A percentile compares a stretch with the other conserved stretches of the same genome.
phyloP scores from a whole-genome alignment of 2,888 invertebrate species.

The Chalcis sispes region DNA sequence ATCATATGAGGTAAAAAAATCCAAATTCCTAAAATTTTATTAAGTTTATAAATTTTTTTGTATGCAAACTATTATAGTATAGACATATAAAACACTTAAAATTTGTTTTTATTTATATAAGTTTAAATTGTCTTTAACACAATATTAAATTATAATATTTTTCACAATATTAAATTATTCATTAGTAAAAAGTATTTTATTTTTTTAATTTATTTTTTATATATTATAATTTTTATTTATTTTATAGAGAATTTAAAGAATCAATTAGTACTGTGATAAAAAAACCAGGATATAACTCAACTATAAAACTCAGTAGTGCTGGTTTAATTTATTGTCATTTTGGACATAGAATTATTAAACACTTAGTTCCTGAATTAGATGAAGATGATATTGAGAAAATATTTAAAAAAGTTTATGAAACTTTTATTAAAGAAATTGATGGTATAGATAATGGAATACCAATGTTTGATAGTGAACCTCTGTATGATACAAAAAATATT shows the following conservation, averaged over 20 bases:
- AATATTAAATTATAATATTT: neutral
- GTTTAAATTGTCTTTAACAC: neutral
- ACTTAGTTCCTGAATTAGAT: slow-evolving; percentile 77
- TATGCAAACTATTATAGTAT: neutral
- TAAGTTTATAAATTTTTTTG: neutral
- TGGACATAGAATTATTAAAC: slow-evolving; percentile 86
- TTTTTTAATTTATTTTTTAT: slow-evolving; percentile 5
- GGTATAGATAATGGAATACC: slow-evolving; percentile 98
- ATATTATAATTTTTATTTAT: slow-evolving; percentile 6
- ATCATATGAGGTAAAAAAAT: slow-evolving; percentile 95
- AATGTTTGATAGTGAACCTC: slow-evolving; percentile 84
- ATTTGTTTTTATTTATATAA: neutral
- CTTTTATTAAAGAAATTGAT: slow-evolving; percentile 94
- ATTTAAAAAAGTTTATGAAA: slow-evolving; percentile 87
- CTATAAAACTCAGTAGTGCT: slow-evolving; percentile 92
- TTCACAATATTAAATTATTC: neutral
- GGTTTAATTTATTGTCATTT: slow-evolving; percentile 94
- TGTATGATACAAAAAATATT: slow-evolving; percentile 62
- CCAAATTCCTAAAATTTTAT: neutral
- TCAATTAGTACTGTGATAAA: slow-evolving; percentile 68
- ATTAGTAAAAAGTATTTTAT: neutral
- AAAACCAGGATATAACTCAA: slow-evolving; percentile 69
- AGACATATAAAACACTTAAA: slow-evolving; percentile 3
- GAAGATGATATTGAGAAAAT: slow-evolving; percentile 79
- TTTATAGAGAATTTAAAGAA: slow-evolving; percentile 67